These are phyloP conservation scores for Autographa gamma DNA, from an alignment of 2,888 invertebrate genomes.

Conservation along the genomic window DNA sequence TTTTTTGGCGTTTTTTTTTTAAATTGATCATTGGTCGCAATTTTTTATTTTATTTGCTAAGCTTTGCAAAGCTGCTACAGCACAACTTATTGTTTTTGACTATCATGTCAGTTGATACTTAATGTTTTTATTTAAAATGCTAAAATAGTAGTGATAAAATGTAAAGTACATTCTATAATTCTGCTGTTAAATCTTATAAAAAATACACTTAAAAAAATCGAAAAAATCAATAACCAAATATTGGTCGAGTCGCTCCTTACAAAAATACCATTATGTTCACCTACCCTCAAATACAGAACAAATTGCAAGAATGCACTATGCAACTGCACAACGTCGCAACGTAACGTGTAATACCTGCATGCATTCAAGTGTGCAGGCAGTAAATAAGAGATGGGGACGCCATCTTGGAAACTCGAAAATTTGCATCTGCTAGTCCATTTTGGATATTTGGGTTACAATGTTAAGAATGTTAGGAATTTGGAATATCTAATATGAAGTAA, in stretches of 20 bases:
- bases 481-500: constrained; percentile 15
- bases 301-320: background rate
- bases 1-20: too few species aligned
- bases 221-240: background rate
- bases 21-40: too few species aligned
- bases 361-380: constrained; percentile 39
- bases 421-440: constrained; percentile 18
- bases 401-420: constrained; percentile 8
- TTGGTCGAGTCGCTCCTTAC: background rate
- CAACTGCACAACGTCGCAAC: constrained; percentile 2
- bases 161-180: too few species aligned
- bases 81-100: too few species aligned
- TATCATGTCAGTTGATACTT: too few species aligned
- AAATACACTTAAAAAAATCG: too few species aligned
- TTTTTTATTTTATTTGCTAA: too few species aligned
- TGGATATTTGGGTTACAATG: constrained; percentile 2
- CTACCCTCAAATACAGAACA: background rate
- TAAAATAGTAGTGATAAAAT: too few species aligned
- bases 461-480: background rate
- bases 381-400: constrained; percentile 39
- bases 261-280: background rate
- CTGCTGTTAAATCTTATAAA: too few species aligned
- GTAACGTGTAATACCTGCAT: constrained; percentile 22
- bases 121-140: too few species aligned
- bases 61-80: too few species aligned